Percentiles rank a stretch among this genome's conserved stretches.
These are phyloP conservation scores for Lamproptera curius DNA, from an alignment of 2,888 invertebrate genomes.

Conservation along the genomic window DNA sequence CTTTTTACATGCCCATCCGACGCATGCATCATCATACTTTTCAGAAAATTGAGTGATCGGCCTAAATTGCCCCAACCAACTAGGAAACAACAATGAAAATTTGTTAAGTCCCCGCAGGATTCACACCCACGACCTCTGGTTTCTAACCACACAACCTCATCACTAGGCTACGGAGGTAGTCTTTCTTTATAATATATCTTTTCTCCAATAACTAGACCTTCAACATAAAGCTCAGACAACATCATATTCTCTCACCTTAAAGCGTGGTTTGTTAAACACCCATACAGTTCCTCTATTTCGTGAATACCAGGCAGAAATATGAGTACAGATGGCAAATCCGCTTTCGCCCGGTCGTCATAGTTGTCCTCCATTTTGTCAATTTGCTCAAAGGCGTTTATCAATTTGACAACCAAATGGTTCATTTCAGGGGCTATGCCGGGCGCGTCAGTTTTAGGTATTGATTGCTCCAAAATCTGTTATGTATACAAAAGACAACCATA, in stretches of 20 bases:
- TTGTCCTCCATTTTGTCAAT: slow-evolving; percentile 75
- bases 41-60: too few species aligned
- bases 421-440: slow-evolving; percentile 79
- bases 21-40: too few species aligned
- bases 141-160: too few species aligned
- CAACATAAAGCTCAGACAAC: too few species aligned
- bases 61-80: too few species aligned
- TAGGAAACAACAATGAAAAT: too few species aligned
- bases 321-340: slow-evolving; percentile 82
- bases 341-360: slow-evolving; percentile 38
- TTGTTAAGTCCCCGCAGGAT: too few species aligned
- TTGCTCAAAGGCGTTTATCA: slow-evolving; percentile 81
- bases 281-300: slow-evolving; percentile 87
- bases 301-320: slow-evolving; percentile 93
- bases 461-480: slow-evolving; percentile 60
- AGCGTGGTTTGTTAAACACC: slow-evolving; percentile 42
- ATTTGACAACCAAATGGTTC: slow-evolving; percentile 78
- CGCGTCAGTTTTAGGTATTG: slow-evolving; percentile 55
- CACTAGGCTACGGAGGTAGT: too few species aligned
- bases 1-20: too few species aligned
- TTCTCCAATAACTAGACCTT: too few species aligned
- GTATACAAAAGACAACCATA: not conserved
- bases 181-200: too few species aligned
- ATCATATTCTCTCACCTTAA: slow-evolving; percentile 52
- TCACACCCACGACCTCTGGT: too few species aligned